Percentiles rank a stretch among this genome's conserved stretches.
Conservation (phyloP, 2,888 invertebrate genomes). For the Andrena praecox region DNA sequence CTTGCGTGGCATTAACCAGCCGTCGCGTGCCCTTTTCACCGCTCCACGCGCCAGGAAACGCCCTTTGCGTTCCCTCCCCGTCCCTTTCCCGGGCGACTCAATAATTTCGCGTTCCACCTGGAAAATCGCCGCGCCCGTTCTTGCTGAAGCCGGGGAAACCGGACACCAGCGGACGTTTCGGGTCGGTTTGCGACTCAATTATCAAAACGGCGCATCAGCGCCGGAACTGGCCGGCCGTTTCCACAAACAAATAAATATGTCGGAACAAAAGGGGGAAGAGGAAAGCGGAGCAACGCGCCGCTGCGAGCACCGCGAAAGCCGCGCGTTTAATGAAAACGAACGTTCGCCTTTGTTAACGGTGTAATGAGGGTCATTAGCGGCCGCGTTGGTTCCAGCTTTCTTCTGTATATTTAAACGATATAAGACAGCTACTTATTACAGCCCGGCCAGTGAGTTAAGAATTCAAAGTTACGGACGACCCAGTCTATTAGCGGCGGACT, state of each 20-base stretch:
- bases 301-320: slow-evolving; percentile 11
- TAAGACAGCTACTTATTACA: slow-evolving; percentile 1
- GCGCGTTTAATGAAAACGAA: slow-evolving; percentile 35
- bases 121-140: slow-evolving; percentile 12
- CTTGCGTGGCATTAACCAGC: slow-evolving; percentile 41
- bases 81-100: neutral
- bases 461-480: slow-evolving; percentile 18
- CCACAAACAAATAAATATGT: slow-evolving; percentile 12
- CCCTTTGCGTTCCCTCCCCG: slow-evolving; percentile 17
- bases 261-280: neutral
- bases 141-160: neutral
- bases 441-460: neutral
- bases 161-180: neutral
- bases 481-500: neutral
- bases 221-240: neutral
- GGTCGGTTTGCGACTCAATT: slow-evolving; percentile 29
- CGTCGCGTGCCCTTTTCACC: slow-evolving; percentile 3
- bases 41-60: slow-evolving; percentile 32
- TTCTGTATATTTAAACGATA: neutral
- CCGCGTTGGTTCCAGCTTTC: neutral
- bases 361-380: slow-evolving; percentile 15
- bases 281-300: neutral
- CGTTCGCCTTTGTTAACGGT: slow-evolving; percentile 18
- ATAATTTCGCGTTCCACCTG: slow-evolving; percentile 35
- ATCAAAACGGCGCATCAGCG: slow-evolving; percentile 23